Evolutionary conservation across 2,113 vertebrate species (phyloP).

Genomic region (Tyrannus savana): DNA sequence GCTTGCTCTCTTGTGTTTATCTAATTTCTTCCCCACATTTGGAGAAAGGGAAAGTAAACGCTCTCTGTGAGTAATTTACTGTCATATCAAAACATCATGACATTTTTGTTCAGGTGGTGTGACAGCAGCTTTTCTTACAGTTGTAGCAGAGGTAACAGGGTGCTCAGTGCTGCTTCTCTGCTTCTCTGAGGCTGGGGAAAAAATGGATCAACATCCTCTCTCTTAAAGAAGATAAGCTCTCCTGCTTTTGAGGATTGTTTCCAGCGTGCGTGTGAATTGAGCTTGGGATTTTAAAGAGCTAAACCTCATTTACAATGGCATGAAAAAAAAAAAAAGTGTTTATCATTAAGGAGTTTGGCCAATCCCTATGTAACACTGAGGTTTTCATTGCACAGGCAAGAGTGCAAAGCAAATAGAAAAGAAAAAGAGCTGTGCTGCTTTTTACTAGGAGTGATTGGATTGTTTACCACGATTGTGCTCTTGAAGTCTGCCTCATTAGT

Average conservation of each 20-base stretch:
- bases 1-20: background rate
- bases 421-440: background rate
- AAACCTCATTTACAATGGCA: background rate
- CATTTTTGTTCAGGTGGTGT: background rate
- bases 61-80: background rate
- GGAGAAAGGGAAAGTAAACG: background rate
- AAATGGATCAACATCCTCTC: background rate
- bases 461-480: constrained; percentile 9
- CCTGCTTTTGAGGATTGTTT: background rate
- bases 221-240: background rate
- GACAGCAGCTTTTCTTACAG: background rate
- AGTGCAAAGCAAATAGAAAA: constrained; percentile 15
- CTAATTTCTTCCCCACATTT: background rate
- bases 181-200: background rate
- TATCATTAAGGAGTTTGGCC: background rate
- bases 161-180: background rate
- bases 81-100: background rate
- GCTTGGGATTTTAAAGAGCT: background rate
- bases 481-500: background rate
- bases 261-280: background rate
- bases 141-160: background rate
- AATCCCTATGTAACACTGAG: background rate
- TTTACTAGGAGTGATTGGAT: background rate
- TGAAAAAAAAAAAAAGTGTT: background rate
- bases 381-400: background rate